Conservation (phyloP, 2,888 invertebrate species). For the Drosophila demipolita region DNA sequence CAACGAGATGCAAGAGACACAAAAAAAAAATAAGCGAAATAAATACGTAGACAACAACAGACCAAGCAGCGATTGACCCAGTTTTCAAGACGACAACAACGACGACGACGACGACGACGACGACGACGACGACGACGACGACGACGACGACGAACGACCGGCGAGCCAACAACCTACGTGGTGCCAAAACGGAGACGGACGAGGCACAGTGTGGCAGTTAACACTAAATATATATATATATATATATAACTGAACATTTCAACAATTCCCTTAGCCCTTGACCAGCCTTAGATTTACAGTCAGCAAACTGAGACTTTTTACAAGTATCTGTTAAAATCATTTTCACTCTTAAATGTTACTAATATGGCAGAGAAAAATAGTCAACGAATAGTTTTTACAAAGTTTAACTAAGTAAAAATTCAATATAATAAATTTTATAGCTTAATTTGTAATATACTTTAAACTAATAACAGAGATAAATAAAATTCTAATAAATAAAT, state of each 20-base stretch:
- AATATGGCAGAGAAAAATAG: background rate
- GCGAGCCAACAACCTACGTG: conserved; percentile 71
- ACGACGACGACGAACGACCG: conserved; percentile 65
- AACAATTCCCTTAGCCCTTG: background rate
- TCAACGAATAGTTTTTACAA: background rate
- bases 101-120: conserved; percentile 35
- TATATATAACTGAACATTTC: background rate
- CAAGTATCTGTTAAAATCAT: background rate
- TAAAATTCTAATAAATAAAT: background rate
- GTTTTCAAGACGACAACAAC: conserved; percentile 82
- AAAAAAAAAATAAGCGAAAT: conserved; percentile 45
- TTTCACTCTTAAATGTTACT: background rate
- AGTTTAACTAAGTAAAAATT: background rate
- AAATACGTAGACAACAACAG: conserved; percentile 59
- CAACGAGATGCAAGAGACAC: conserved; percentile 64
- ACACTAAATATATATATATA: background rate
- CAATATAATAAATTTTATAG: background rate
- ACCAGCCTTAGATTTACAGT: background rate
- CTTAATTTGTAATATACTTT: background rate
- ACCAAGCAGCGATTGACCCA: conserved; percentile 83
- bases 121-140: conserved; percentile 16
- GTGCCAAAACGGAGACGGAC: conserved; percentile 60
- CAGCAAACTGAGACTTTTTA: background rate
- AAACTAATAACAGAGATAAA: background rate
- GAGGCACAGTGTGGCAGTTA: conserved; percentile 38